These are phyloP conservation scores for Phrynocephalus versicolor DNA, from an alignment of 2,113 vertebrate species.

Conservation along the genomic window DNA sequence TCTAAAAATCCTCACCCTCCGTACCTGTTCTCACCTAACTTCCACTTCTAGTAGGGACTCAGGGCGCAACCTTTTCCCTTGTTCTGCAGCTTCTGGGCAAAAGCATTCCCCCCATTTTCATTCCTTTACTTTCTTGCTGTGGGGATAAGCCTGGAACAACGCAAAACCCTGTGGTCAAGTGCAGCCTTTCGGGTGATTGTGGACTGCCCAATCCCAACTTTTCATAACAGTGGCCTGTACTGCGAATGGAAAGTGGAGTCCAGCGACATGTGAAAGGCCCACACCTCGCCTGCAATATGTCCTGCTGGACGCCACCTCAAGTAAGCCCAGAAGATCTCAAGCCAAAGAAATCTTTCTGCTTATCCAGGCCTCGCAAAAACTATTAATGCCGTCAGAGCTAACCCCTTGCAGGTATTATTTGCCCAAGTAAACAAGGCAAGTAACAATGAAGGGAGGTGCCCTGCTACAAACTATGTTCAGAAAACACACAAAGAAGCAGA, in stretches of 20 bases:
- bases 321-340: background rate
- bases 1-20: background rate
- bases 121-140: background rate
- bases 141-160: too few species aligned
- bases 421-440: background rate
- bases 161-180: too few species aligned
- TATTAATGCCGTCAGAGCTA: too few species aligned
- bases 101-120: background rate
- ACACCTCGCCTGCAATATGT: background rate
- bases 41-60: background rate
- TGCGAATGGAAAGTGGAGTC: background rate
- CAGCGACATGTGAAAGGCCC: too few species aligned
- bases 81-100: background rate
- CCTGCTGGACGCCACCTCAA: background rate
- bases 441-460: background rate
- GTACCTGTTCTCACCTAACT: background rate
- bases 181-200: too few species aligned
- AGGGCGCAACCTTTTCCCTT: too few species aligned
- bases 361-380: background rate
- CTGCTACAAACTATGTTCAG: background rate
- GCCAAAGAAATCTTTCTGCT: background rate
- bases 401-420: background rate
- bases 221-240: too few species aligned
- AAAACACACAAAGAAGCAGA: background rate
- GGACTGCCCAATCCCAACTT: too few species aligned